These are phyloP conservation scores for Remorina albescens DNA, from an alignment of 2,797 vertebrate species.

Conservation along the genomic window DNA sequence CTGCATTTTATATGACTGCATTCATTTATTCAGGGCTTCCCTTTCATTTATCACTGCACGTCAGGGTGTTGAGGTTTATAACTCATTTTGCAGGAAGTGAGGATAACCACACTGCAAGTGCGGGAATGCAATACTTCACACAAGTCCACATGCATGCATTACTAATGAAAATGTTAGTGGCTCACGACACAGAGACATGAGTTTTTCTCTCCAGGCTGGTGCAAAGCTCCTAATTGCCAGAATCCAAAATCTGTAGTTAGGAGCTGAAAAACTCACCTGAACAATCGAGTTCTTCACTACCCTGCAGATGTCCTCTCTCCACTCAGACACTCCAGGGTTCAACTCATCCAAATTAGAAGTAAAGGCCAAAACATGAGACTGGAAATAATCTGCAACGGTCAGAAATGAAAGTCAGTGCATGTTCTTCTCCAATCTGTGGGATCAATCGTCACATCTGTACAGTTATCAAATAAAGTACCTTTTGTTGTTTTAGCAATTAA, in stretches of 20 bases:
- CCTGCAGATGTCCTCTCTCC: slow-evolving; percentile 90
- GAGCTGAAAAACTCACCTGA: slow-evolving; percentile 84
- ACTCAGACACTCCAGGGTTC: slow-evolving; percentile 93
- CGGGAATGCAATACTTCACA: slow-evolving; percentile 31
- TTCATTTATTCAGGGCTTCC: not conserved
- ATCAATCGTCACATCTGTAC: not conserved
- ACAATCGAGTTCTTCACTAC: slow-evolving; percentile 90
- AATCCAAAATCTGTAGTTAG: slow-evolving; percentile 28
- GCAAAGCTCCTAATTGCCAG: slow-evolving; percentile 40
- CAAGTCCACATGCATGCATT: slow-evolving; percentile 37
- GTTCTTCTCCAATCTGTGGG: not conserved
- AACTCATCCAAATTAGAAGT: slow-evolving; percentile 92
- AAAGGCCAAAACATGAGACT: slow-evolving; percentile 89
- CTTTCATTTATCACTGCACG: not conserved
- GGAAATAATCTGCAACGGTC: slow-evolving; percentile 89
- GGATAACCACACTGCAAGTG: slow-evolving; percentile 41
- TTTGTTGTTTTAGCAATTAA: not conserved
- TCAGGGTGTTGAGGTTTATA: slow-evolving; percentile 36
- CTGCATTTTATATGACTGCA: not conserved
- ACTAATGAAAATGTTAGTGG: slow-evolving; percentile 43
- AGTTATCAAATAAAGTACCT: slow-evolving; percentile 8
- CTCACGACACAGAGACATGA: slow-evolving; percentile 19
- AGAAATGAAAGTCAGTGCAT: slow-evolving; percentile 20
- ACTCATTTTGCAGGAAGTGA: slow-evolving; percentile 55
- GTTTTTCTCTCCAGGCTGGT: slow-evolving; percentile 18